These are phyloP conservation scores for Tachystola acroxantha DNA, from an alignment of 2,888 invertebrate species.

Conservation along the genomic window DNA sequence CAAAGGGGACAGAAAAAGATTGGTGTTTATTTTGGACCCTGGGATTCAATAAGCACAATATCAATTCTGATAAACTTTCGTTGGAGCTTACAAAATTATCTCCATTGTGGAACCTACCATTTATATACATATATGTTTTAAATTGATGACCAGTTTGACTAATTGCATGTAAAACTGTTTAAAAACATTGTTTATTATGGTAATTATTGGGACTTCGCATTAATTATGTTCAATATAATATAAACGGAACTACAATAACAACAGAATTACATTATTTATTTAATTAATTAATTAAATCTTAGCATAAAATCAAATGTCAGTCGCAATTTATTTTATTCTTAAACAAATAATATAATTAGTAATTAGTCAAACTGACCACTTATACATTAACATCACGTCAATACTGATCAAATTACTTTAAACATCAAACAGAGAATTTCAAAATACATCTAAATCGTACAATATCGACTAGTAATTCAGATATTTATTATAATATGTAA, in stretches of 20 bases:
- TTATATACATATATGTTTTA: background rate
- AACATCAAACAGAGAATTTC: constrained; percentile 46
- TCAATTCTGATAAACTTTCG: background rate
- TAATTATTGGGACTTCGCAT: too few relatives aligned
- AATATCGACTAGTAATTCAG: constrained; percentile 35
- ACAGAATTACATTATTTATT: too few relatives aligned
- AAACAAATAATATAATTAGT: background rate
- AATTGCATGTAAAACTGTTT: background rate
- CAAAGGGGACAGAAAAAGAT: constrained; percentile 57
- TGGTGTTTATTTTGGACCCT: constrained; percentile 72
- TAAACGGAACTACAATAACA: too few relatives aligned
- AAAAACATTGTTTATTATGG: background rate
- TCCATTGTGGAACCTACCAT: background rate
- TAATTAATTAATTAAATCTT: too few relatives aligned
- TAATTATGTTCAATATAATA: too few relatives aligned
- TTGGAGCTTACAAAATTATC: background rate
- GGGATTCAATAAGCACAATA: constrained; percentile 31
- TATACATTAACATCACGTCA: constrained; percentile 19
- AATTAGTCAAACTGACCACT: constrained; percentile 17
- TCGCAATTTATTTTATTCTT: too few relatives aligned
- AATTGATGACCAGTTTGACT: background rate
- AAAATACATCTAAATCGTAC: constrained; percentile 40
- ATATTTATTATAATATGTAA: constrained; percentile 13
- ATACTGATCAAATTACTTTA: constrained; percentile 37
- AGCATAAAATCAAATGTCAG: too few relatives aligned